Evolutionary conservation across 2,888 invertebrate genomes (phyloP), one percentile per base, ranked within the genome.

Genomic region (Phengaris arion): DNA sequence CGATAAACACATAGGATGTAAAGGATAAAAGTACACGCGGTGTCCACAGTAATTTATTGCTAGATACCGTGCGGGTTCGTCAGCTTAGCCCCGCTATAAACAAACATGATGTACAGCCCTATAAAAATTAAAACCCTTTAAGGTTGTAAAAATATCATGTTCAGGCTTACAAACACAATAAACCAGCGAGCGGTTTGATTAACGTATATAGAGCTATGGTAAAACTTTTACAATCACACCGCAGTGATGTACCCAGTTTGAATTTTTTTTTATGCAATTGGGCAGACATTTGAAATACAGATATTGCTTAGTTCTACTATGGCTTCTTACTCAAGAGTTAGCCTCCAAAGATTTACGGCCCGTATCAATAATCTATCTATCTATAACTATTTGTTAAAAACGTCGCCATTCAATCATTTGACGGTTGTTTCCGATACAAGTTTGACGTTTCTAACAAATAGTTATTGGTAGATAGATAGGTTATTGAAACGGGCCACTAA

Each of bases 91-190:
- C 52, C 8, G 51, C 51, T 51, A 48, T 69, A 69, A 69, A 69
- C 68, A 69, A 69, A 72, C 72, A 54, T 72, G 51, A 54, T 72
- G 54, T 72, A 72, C 54, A 72, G 35, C 72, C 54, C 72, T 10
- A 72, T 72, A 72, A 72, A 72, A 72, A 72, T 72, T 72, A 54
- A 72, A 52, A 54, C 72, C 52, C 52, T 54, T 72, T 72, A 54
- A 54, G 72, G 72, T 52, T 54, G 52, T 72, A 54, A 72, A 72
- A 72, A 54, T 72, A 72, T 72, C 64, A 45, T 52, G 52, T 54
- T 52, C 52, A 35, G 35, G 72, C 52, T 51, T 54, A 69, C 46
- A 52, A 22, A 48, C 52, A 72, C 35, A 70, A 70, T 70, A 51
- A 70, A 69, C 69, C 46, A 72, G 72, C 51, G 7, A 72, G 22